Evolutionary conservation across 1,140 invertebrate genomes (phyloP), one percentile per base, ranked within the genome.

Genomic region (Achroia grisella): DNA sequence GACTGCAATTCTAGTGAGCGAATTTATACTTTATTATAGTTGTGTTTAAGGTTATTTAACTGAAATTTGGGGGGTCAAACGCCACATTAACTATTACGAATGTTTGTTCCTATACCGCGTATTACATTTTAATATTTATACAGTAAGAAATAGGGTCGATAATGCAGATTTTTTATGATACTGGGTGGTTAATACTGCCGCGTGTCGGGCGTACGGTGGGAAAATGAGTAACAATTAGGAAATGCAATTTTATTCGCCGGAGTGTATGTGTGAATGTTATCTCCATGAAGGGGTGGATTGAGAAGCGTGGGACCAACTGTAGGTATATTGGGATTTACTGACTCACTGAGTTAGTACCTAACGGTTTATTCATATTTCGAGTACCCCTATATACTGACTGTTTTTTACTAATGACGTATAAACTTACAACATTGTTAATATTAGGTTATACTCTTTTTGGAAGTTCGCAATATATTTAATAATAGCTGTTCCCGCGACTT

Each of bases 171-270:
- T 27, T n/a, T 8, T 0, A 13, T 15, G 39, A 13, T 44, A 15
- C 44, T 60, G 49, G 45, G 52, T 64, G 62, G 50, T 59, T 61
- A 44, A 46, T 15, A 43, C 44, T 8, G 79, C 72, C 79, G 69
- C 76, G 79, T 80, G 79, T 47, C 76, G 39, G 71, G 62, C 75
- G 56, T 60, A 70, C 72, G 75, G 71, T 80, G 66, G 72, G 78
- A 79, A 74, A 61, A 56, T 54, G 62, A 53, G 56, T 55, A 30
- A 47, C 79, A 80, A 83, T 83, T 80, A 80, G 73, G 72, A 76
- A 72, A 74, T 58, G 71, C 73, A 74, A 70, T 73, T 71, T 72
- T 60, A 63, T 71, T 74, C 54, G 62, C 40, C 47, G 42, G 60
- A 64, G 59, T 64, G 63, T 67, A 57, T 56, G 57, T 62, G 57